A percentile compares a stretch with the other conserved stretches of the same genome.
Evolutionary conservation across 1,140 invertebrate genomes (phyloP).

Genomic region (Drosophila baimaii): DNA sequence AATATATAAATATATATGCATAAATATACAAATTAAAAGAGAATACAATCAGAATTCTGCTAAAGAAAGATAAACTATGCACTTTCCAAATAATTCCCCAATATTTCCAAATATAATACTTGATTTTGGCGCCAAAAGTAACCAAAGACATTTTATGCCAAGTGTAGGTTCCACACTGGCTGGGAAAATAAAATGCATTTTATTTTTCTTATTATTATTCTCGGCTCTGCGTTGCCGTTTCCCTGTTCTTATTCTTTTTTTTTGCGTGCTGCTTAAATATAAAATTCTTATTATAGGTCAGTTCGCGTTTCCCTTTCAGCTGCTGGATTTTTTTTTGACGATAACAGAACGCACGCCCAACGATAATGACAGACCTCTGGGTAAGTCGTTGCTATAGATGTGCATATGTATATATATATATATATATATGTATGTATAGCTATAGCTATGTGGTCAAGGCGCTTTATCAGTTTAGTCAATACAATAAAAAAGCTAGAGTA

Average conservation of each 20-base stretch:
- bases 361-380: conserved; percentile 40
- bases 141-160: not conserved
- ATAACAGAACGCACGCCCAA: conserved; percentile 52
- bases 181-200: conserved; percentile 6
- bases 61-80: too few species aligned
- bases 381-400: not conserved
- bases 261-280: conserved; percentile 59
- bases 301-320: conserved; percentile 76
- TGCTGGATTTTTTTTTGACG: conserved; percentile 39
- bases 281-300: conserved; percentile 80
- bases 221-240: not conserved
- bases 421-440: too few species aligned
- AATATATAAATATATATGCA: too few species aligned
- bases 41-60: too few species aligned
- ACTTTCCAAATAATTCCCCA: too few species aligned
- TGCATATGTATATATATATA: too few species aligned
- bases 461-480: conserved; percentile 68
- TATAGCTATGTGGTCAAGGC: conserved; percentile 50
- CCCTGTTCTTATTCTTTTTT: conserved; percentile 12
- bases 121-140: not conserved
- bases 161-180: conserved; percentile 15
- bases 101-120: too few species aligned
- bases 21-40: too few species aligned
- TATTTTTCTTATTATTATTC: conserved; percentile 22
- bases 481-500: conserved; percentile 9